These are phyloP conservation scores for Podiceps cristatus DNA, from an alignment of 2,113 vertebrate species.

Conservation along the genomic window DNA sequence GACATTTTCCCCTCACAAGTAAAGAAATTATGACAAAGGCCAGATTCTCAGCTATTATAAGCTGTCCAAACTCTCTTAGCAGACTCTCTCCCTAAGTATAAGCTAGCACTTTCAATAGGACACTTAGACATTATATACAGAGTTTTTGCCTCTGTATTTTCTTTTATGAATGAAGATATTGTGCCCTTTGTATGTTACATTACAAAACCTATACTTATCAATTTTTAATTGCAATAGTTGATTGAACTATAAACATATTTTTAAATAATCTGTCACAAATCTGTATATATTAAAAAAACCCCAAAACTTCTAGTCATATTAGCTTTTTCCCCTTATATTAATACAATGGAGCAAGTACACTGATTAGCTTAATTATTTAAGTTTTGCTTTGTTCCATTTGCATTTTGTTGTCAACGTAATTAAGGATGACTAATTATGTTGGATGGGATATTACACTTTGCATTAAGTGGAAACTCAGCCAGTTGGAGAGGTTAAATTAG, in stretches of 20 bases:
- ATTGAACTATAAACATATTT: background rate
- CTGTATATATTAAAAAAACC: background rate
- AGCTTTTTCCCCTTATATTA: background rate
- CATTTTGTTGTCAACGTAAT: background rate
- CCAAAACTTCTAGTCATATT: accelerated
- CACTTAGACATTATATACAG: no score
- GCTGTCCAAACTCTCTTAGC: background rate
- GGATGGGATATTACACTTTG: background rate
- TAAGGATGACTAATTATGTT: background rate
- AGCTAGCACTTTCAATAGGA: background rate
- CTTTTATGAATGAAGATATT: background rate
- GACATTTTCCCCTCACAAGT: background rate
- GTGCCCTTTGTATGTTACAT: background rate
- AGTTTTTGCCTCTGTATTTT: background rate
- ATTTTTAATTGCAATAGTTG: background rate
- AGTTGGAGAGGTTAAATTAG: background rate
- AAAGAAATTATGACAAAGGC: background rate
- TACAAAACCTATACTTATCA: background rate
- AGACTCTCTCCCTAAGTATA: background rate
- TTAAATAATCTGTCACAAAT: background rate
- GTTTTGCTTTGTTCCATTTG: background rate
- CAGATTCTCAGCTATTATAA: background rate
- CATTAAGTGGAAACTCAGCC: background rate
- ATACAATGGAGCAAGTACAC: background rate
- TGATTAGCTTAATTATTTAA: background rate